Conservation (phyloP, 2,888 invertebrate genomes). For the Diabrotica balteata region DNA sequence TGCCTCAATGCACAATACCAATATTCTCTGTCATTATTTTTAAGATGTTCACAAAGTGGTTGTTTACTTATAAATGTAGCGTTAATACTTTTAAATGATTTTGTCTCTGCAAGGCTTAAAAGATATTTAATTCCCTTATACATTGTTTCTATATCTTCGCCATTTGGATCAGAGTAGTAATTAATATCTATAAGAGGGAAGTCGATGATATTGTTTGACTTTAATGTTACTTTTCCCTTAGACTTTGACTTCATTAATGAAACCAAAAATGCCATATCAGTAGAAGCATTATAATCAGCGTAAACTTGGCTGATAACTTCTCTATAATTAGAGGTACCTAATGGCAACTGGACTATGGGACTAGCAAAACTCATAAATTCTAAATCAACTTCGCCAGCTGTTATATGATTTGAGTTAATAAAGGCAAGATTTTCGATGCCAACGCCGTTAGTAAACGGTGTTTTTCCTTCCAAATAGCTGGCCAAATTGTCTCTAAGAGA, state of each 20-base stretch:
- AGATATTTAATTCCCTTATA: slow-evolving; percentile 62
- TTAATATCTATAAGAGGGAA: slow-evolving; percentile 48
- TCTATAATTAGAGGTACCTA: not conserved
- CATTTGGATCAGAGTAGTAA: slow-evolving; percentile 40
- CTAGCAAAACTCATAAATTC: not conserved
- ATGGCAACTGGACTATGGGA: not conserved
- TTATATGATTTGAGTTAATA: slow-evolving; percentile 12
- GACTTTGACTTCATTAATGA: not conserved
- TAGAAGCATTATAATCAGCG: not conserved
- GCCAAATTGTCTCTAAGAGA: slow-evolving; percentile 14
- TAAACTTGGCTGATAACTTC: not conserved
- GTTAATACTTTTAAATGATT: slow-evolving; percentile 63
- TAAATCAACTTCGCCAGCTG: slow-evolving; percentile 1
- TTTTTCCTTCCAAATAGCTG: slow-evolving; percentile 1
- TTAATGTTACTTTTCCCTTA: slow-evolving; percentile 31
- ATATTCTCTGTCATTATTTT: slow-evolving; percentile 55
- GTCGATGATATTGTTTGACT: slow-evolving; percentile 39
- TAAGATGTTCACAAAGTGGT: slow-evolving; percentile 54
- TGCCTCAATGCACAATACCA: slow-evolving; percentile 62
- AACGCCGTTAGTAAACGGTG: slow-evolving; percentile 9
- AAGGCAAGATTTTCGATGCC: slow-evolving; percentile 11
- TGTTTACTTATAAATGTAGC: slow-evolving; percentile 54
- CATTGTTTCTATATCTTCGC: slow-evolving; percentile 61
- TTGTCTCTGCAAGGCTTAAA: slow-evolving; percentile 59
- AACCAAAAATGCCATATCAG: not conserved